These are phyloP conservation scores for Tapirus terrestris DNA, from an alignment of 2,113 vertebrate genomes.

Conservation along the genomic window DNA sequence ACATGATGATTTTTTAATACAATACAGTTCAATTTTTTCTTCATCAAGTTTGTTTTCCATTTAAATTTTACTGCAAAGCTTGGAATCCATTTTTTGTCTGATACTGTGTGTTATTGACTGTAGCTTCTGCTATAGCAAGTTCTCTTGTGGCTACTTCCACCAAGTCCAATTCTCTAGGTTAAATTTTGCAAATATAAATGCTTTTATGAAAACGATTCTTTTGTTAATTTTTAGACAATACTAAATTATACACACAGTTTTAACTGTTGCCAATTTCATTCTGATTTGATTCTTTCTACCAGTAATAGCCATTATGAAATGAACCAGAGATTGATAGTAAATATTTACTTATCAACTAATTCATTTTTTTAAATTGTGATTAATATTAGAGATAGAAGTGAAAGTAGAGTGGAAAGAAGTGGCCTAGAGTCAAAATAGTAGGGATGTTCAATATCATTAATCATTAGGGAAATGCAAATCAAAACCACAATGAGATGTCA, in stretches of 20 bases:
- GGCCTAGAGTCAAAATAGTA: neutral
- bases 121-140: neutral
- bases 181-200: neutral
- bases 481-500: neutral
- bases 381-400: neutral
- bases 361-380: neutral
- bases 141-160: neutral
- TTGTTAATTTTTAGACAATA: neutral
- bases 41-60: neutral
- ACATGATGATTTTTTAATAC: neutral
- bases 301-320: neutral
- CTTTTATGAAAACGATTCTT: constrained; percentile 29
- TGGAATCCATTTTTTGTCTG: neutral
- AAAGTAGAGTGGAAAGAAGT: neutral
- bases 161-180: neutral
- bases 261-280: neutral
- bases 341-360: neutral
- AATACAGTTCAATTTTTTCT: neutral
- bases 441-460: neutral
- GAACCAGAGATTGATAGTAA: neutral
- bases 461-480: neutral
- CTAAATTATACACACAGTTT: neutral
- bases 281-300: neutral
- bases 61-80: constrained; percentile 11
- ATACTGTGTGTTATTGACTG: neutral